A percentile compares a stretch with the other conserved stretches of the same genome.
These are phyloP conservation scores for Panthera uncia DNA, from an alignment of 2,113 vertebrate genomes.

Conservation along the genomic window DNA sequence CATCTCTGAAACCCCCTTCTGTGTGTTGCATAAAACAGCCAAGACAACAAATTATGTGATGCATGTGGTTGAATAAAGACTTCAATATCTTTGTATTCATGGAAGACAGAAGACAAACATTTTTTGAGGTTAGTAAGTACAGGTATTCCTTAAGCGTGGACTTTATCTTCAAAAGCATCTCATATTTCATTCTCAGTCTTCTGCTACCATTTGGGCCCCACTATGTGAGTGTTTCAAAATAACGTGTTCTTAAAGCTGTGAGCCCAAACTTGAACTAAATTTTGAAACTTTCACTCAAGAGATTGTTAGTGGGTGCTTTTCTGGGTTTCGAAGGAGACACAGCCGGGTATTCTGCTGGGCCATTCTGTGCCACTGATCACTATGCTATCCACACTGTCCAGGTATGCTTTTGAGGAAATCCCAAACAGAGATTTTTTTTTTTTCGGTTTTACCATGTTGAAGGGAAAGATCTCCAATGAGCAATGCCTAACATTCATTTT, in stretches of 20 bases:
- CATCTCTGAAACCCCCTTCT: not conserved
- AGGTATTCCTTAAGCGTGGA: not conserved
- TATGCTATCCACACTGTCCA: not conserved
- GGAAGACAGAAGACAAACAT: not conserved
- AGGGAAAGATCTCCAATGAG: not conserved
- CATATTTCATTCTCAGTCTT: constrained; percentile 8
- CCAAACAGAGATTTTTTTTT: not conserved
- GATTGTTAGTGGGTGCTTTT: not conserved
- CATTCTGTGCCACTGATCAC: not conserved
- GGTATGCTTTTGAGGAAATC: not conserved
- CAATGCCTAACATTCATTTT: not conserved
- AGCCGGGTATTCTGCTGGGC: not conserved
- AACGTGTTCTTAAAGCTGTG: not conserved
- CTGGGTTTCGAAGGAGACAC: not conserved
- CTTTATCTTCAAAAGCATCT: constrained; percentile 31
- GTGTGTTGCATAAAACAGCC: not conserved
- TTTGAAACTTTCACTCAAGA: not conserved
- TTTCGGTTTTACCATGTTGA: not conserved
- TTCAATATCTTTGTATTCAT: not conserved
- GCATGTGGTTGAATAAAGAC: not conserved
- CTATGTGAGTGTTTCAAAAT: not conserved
- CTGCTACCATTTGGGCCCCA: not conserved
- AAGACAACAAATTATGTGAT: constrained; percentile 1
- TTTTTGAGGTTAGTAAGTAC: not conserved
- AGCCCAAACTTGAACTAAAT: not conserved